Percentiles rank a stretch among this genome's conserved stretches.
phyloP scores from a whole-genome alignment of 2,888 invertebrate genomes.

The Baronia brevicornis region DNA sequence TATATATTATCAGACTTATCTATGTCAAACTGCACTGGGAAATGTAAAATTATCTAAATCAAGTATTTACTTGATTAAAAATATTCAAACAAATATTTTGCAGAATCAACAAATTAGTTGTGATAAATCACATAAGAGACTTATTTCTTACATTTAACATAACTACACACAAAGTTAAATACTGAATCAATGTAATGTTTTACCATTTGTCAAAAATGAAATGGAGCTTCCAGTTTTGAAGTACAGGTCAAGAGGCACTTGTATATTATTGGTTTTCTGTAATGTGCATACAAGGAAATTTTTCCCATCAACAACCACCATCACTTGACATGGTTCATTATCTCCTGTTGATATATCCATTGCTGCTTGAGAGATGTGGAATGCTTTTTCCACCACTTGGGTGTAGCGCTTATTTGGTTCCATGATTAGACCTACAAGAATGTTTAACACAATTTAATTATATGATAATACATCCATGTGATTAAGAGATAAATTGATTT shows the following conservation, averaged over 20 bases:
- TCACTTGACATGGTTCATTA: slow-evolving; percentile 81
- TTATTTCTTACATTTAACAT: no score
- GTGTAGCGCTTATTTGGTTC: slow-evolving; percentile 89
- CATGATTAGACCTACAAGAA: slow-evolving; percentile 82
- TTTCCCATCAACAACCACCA: slow-evolving; percentile 82
- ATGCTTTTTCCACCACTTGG: slow-evolving; percentile 86
- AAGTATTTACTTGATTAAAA: no score
- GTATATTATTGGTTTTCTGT: slow-evolving; percentile 77
- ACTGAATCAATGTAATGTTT: slow-evolving; percentile 17
- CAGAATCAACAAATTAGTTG: no score
- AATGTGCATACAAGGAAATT: slow-evolving; percentile 87
- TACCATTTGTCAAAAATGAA: slow-evolving; percentile 81
- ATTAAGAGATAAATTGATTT: slow-evolving; percentile 11
- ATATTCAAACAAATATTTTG: no score
- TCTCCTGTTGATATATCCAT: slow-evolving; percentile 81
- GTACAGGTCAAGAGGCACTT: slow-evolving; percentile 86
- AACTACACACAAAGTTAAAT: no score
- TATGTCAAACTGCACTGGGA: no score
- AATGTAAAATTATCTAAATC: no score
- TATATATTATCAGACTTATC: no score
- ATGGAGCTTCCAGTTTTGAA: slow-evolving; percentile 86
- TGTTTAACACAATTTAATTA: no score
- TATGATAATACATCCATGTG: slow-evolving; percentile 11
- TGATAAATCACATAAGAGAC: no score
- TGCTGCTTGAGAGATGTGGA: slow-evolving; percentile 93